Evolutionary conservation across 1,140 invertebrate genomes (phyloP).

Genomic region (Nylanderia fulva): DNA sequence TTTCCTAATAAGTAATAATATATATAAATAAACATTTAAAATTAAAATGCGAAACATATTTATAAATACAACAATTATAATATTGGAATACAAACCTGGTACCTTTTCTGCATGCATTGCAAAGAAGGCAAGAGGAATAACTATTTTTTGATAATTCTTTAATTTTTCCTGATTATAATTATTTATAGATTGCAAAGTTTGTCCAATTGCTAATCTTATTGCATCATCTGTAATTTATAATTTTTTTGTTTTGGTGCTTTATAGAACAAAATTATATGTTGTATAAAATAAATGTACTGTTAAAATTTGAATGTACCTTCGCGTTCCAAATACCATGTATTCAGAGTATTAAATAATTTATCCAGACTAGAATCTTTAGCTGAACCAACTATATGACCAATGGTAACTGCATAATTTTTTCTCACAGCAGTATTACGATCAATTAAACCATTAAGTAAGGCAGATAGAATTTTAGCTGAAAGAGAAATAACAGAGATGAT

Average conservation of each 20-base stretch:
- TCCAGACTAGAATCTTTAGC: conserved; percentile 95
- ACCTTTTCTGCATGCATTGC: conserved; percentile 94
- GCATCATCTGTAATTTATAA: conserved; percentile 88
- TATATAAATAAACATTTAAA: background rate
- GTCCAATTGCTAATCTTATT: conserved; percentile 90
- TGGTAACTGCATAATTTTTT: conserved; percentile 93
- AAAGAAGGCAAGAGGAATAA: conserved; percentile 94
- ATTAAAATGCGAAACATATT: conserved; percentile 20
- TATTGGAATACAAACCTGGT: conserved; percentile 82
- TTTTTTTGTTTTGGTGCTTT: background rate
- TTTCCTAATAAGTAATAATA: conserved; percentile 82
- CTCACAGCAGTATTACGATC: conserved; percentile 94
- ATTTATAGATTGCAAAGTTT: conserved; percentile 93
- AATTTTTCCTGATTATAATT: conserved; percentile 94
- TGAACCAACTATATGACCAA: conserved; percentile 94
- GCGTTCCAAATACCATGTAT: conserved; percentile 92
- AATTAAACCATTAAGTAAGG: conserved; percentile 91
- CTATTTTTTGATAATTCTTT: conserved; percentile 91
- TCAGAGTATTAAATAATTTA: conserved; percentile 93
- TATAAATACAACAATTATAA: conserved; percentile 3
- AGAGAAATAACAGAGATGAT: conserved; percentile 17
- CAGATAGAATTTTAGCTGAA: conserved; percentile 92
- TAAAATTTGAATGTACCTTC: conserved; percentile 85
- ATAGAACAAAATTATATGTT: background rate
- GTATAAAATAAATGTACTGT: background rate